Evolutionary conservation across 1,140 invertebrate species (phyloP), one percentile per base, ranked within the genome.

Genomic region (Brachionus calyciflorus): DNA sequence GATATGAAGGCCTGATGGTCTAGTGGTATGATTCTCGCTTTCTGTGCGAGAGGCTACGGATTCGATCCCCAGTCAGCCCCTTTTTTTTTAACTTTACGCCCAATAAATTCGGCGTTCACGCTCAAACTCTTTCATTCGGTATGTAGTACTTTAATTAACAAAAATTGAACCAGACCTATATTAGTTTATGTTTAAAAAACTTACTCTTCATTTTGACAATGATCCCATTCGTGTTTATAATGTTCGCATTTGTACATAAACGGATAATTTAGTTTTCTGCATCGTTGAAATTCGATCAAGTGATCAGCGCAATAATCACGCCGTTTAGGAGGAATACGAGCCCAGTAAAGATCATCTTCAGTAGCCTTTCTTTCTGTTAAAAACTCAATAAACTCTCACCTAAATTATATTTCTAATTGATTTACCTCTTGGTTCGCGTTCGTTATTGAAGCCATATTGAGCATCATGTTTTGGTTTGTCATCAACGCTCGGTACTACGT

Each of bases 121-220:
- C n/a, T n/a, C n/a, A n/a, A n/a, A n/a, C n/a, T n/a, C n/a, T n/a
- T n/a, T n/a, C n/a, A n/a, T n/a, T n/a, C n/a, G n/a, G n/a, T n/a
- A n/a, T n/a, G n/a, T n/a, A n/a, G n/a, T n/a, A n/a, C n/a, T n/a
- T n/a, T n/a, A n/a, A n/a, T n/a, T n/a, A n/a, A n/a, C n/a, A n/a
- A n/a, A n/a, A n/a, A n/a, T n/a, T n/a, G n/a, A n/a, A n/a, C n/a
- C n/a, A n/a, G n/a, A n/a, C n/a, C n/a, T n/a, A n/a, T n/a, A n/a
- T n/a, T n/a, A n/a, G n/a, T n/a, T n/a, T n/a, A n/a, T n/a, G n/a
- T n/a, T n/a, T n/a, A n/a, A n/a, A n/a, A n/a, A n/a, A n/a, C n/a
- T 24, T 51, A 73, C 69, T 73, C 69, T 49, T 73, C 69, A 41
- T 73, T 73, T 73, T 73, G 69, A 73, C 69, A 73, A 30, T 73